phyloP scores from a whole-genome alignment of 2,797 vertebrate genomes.

The Sebastes itinus region DNA sequence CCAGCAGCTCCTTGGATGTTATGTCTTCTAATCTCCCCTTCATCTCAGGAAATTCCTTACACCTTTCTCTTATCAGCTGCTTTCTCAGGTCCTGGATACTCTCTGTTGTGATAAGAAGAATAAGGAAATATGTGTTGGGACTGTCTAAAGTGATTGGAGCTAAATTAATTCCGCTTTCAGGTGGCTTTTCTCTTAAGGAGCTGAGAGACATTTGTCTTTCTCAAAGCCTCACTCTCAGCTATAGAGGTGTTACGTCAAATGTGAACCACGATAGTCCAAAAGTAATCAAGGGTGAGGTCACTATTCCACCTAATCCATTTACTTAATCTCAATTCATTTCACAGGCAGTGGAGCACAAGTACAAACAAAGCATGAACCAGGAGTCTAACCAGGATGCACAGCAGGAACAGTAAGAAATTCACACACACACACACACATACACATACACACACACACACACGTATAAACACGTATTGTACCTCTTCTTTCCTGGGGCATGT shows the following conservation, averaged over 20 bases:
- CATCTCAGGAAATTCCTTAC: not conserved
- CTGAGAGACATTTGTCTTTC: not conserved
- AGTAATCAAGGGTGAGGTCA: not conserved
- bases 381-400: not conserved
- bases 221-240: not conserved
- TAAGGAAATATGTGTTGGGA: not conserved
- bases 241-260: not conserved
- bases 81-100: constrained; percentile 7
- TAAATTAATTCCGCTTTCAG: not conserved
- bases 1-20: constrained; percentile 78
- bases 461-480: not conserved
- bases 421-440: not conserved
- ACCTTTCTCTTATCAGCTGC: constrained; percentile 6
- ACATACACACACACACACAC: not conserved
- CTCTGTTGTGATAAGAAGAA: not conserved
- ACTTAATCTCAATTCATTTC: not conserved
- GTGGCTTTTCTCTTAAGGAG: not conserved
- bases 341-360: not conserved
- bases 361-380: not conserved
- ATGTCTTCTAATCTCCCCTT: too few relatives aligned
- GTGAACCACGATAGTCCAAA: not conserved
- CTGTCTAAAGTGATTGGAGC: not conserved
- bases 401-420: not conserved
- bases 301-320: not conserved
- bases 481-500: not conserved